Evolutionary conservation across 2,888 invertebrate genomes (phyloP).

Genomic region (Epiblema foenella): DNA sequence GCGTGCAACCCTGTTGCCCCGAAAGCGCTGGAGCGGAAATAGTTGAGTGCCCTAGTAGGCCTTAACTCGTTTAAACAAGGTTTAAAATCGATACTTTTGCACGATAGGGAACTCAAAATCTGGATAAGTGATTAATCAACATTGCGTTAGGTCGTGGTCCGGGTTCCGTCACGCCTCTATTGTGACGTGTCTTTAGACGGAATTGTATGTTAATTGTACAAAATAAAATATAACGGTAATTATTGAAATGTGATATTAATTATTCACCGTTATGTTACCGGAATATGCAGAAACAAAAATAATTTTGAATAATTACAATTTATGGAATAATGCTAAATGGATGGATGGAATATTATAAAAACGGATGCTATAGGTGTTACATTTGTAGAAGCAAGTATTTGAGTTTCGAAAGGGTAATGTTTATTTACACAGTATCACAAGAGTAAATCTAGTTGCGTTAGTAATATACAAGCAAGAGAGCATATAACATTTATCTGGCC

Average conservation of each 20-base stretch:
- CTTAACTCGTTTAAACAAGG: background rate
- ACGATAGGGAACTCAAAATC: conserved; percentile 25
- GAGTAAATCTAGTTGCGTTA: too few relatives aligned
- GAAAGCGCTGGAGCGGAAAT: conserved; percentile 46
- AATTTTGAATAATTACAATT: too few relatives aligned
- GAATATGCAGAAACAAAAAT: too few relatives aligned
- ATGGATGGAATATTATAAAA: too few relatives aligned
- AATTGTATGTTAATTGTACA: conserved; percentile 17
- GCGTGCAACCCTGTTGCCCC: conserved; percentile 40
- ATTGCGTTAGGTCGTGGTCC: conserved; percentile 26
- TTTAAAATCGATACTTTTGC: conserved; percentile 17
- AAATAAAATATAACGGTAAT: background rate
- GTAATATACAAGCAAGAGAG: too few relatives aligned
- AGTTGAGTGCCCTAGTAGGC: conserved; percentile 24
- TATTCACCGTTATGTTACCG: too few relatives aligned
- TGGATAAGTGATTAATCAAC: conserved; percentile 18
- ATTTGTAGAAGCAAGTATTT: too few relatives aligned
- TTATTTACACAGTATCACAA: too few relatives aligned
- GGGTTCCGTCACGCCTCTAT: background rate
- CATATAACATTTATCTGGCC: background rate
- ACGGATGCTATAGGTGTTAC: too few relatives aligned
- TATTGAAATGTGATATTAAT: background rate
- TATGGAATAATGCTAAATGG: too few relatives aligned
- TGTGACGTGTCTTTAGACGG: background rate
- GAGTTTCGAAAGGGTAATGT: too few relatives aligned